Evolutionary conservation across 2,888 invertebrate genomes (phyloP), one percentile per base, ranked within the genome.

Genomic region (Cosmopolites sordidus): DNA sequence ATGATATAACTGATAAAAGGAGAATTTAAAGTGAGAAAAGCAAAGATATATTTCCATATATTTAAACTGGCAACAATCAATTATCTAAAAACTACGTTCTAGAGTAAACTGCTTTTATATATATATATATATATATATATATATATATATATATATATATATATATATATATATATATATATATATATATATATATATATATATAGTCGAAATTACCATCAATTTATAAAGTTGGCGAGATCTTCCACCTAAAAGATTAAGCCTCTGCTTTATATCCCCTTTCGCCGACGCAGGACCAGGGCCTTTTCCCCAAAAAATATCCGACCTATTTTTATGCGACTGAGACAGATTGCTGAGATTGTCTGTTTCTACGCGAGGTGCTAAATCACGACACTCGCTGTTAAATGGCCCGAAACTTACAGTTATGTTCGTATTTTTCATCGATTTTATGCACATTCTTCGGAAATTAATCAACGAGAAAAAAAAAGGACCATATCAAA

Each of bases 141-240:
- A 41, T 41, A 5, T 41, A 41, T 41, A 5, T 41, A 41, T 41
- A 5, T 41, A 41, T 41, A 41, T 41, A 41, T 41, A 41, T 41
- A 12, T 41, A 41, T 41, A 41, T 41, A 41, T 41, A 12, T 41
- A 41, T 41, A 41, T 41, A 41, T 41, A 41, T 41, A 41, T 41
- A 41, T 41, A 41, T 41, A 41, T 41, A 41, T 41, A 41, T 41
- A 41, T 41, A 41, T 41, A 41, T 41, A 43, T 43, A 43, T 43
- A 43, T 43, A 43, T 43, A 17, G 22, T 16, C 11, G n/a, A 12
- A 33, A 33, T 33, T 33, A 12, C 33, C 11, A 33, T 33, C 33
- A 11, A 33, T 33, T 33, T 33, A 33, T 33, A 33, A 33, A 11
- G 5, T 11, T 33, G 33, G n/a, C 3, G 33, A 3, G 11, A 12